Evolutionary conservation across 2,113 vertebrate species (phyloP), one percentile per base, ranked within the genome.

Genomic region (Taurulus bubalis): DNA sequence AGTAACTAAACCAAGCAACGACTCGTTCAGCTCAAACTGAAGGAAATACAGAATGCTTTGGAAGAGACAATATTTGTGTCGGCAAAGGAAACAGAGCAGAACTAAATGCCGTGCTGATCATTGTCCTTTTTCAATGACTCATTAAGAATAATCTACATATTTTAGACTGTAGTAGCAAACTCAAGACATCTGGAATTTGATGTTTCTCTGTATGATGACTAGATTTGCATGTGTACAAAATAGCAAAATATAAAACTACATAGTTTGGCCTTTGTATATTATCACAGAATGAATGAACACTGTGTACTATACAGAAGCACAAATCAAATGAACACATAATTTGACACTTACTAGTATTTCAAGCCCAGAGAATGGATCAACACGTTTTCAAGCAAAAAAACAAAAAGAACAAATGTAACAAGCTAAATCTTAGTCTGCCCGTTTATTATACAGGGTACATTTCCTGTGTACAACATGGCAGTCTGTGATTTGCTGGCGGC

Each of bases 1-100:
- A 77, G 38, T 32, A 47, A 70, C 69, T 55, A 67, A 89, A 80
- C 34, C 47, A 58, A 76, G 68, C 55, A 75, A 59, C 75, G 58
- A 78, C 55, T 60, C 78, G 53, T 66, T 59, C n/a, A 45, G 42
- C 32, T 32, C 1, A 11, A 82, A 53, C 71, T 75, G 9, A 58
- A 26, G 22, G 73, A 67, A 87, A 84, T 32, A 58, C 59, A 77
- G 59, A 63, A 28, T 30, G 72, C n/a, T 36, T 68, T 40, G 42
- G 55, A 64, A 65, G 70, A 51, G 42, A 73, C 66, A 47, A 53
- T 60, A 76, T 63, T 49, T 78, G 55, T 68, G 28, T 73, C 38
- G 75, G 45, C 6, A 22, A 22, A 63, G 40, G 58, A 71, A 72
- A 51, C 47, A 51, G 59, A 73, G 26, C 11, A 66, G 26, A 73